phyloP scores from a whole-genome alignment of 2,113 vertebrate genomes.

The Rafetus swinhoei region DNA sequence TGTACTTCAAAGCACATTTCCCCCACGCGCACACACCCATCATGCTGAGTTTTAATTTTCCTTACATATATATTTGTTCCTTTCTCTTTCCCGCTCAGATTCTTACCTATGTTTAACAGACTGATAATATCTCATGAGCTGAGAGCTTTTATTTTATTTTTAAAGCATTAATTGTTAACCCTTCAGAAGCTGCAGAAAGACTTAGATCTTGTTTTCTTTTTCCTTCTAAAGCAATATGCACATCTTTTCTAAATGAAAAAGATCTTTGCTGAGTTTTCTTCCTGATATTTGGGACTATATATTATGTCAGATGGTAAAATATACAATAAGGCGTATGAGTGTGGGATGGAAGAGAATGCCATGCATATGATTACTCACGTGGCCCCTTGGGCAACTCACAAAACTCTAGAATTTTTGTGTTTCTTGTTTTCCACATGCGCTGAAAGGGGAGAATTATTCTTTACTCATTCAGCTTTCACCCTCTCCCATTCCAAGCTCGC shows the following conservation, averaged over 20 bases:
- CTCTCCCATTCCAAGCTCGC: background rate
- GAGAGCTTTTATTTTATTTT: slow-evolving; percentile 51
- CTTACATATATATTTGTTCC: slow-evolving; percentile 76
- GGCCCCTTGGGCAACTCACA: background rate
- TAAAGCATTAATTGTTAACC: slow-evolving; percentile 53
- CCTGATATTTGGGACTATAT: background rate
- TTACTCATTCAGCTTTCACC: background rate
- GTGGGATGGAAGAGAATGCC: background rate
- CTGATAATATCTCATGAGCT: slow-evolving; percentile 66
- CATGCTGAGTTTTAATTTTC: slow-evolving; percentile 81
- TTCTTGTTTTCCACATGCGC: background rate
- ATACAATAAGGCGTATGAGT: rapidly evolving
- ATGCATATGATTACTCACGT: background rate
- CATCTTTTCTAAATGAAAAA: background rate
- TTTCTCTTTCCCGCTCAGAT: slow-evolving; percentile 73
- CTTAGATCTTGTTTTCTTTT: background rate
- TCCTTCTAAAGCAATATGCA: background rate
- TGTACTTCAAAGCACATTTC: slow-evolving; percentile 81
- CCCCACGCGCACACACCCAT: slow-evolving; percentile 56
- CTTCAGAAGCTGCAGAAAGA: slow-evolving; percentile 36
- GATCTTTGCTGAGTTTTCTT: background rate
- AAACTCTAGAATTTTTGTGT: background rate
- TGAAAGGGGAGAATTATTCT: background rate
- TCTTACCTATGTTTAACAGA: slow-evolving; percentile 78
- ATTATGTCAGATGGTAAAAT: background rate